Conservation (phyloP, 1,140 invertebrate genomes). For the Drosophila parvula region DNA sequence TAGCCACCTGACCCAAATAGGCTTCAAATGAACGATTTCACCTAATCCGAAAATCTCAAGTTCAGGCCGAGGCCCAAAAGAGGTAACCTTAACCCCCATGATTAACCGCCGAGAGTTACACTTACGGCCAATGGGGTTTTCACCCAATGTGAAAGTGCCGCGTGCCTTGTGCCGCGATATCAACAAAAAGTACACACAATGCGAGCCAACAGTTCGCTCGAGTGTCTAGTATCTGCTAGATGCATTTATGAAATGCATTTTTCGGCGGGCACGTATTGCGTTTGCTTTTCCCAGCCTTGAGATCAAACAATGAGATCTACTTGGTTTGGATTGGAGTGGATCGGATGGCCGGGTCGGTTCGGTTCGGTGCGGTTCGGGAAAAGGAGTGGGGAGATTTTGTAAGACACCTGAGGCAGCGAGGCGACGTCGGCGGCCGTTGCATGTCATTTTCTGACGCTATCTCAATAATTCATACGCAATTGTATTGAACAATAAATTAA, state of each 20-base stretch:
- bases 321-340: slow-evolving; percentile 13
- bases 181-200: slow-evolving; percentile 29
- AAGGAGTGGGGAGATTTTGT: slow-evolving; percentile 36
- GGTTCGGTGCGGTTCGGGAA: neutral
- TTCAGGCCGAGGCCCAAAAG: slow-evolving; percentile 18
- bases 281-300: slow-evolving; percentile 54
- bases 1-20: slow-evolving; percentile 23
- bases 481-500: slow-evolving; percentile 81
- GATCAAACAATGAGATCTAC: slow-evolving; percentile 54
- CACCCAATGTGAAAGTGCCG: slow-evolving; percentile 65
- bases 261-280: slow-evolving; percentile 47
- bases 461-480: slow-evolving; percentile 81
- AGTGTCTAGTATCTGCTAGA: slow-evolving; percentile 52
- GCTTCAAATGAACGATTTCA: slow-evolving; percentile 22
- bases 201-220: slow-evolving; percentile 14
- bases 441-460: slow-evolving; percentile 78
- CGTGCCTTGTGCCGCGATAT: slow-evolving; percentile 15
- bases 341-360: neutral
- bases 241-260: slow-evolving; percentile 56
- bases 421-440: slow-evolving; percentile 61
- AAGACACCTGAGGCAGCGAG: slow-evolving; percentile 69
- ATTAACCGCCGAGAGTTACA: slow-evolving; percentile 37
- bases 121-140: slow-evolving; percentile 64
- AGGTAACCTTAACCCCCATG: slow-evolving; percentile 44
- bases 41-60: slow-evolving; percentile 26